Conservation (phyloP, 2,888 invertebrate genomes). For the Protonemura montana region DNA sequence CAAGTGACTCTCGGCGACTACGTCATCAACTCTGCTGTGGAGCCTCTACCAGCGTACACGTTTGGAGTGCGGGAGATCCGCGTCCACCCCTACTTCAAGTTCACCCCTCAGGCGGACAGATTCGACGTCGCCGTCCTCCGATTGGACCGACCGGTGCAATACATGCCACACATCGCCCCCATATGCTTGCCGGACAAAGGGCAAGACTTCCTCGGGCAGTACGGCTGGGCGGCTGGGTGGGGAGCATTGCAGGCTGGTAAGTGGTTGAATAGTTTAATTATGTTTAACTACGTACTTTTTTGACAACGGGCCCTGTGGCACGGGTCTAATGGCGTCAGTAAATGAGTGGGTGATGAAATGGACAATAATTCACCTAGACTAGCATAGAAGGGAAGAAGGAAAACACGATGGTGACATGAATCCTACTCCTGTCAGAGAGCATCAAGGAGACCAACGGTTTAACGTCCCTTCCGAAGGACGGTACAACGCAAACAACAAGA, state of each 20-base stretch:
- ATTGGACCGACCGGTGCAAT: conserved; percentile 87
- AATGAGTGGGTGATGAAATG: too few relatives aligned
- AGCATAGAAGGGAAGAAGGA: too few relatives aligned
- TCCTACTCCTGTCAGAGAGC: too few relatives aligned
- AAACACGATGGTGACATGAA: too few relatives aligned
- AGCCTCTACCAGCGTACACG: conserved; percentile 89
- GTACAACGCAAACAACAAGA: too few relatives aligned
- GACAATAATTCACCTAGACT: too few relatives aligned
- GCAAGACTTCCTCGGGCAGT: conserved; percentile 88
- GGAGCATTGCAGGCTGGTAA: conserved; percentile 77
- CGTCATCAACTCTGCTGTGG: conserved; percentile 91
- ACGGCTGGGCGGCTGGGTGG: conserved; percentile 94
- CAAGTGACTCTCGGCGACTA: conserved; percentile 92
- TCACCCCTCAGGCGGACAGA: conserved; percentile 90
- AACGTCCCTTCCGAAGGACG: too few relatives aligned
- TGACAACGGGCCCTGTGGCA: too few relatives aligned
- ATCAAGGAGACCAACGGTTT: too few relatives aligned
- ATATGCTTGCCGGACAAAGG: conserved; percentile 91
- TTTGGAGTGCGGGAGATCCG: conserved; percentile 91
- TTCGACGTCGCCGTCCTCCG: conserved; percentile 91
- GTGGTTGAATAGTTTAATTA: conserved; percentile 42
- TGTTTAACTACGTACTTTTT: too few relatives aligned
- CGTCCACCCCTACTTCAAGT: conserved; percentile 91
- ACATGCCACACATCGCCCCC: conserved; percentile 67
- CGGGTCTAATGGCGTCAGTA: too few relatives aligned